Conservation (phyloP, 2,113 vertebrate species). For the Sceloporus undulatus region DNA sequence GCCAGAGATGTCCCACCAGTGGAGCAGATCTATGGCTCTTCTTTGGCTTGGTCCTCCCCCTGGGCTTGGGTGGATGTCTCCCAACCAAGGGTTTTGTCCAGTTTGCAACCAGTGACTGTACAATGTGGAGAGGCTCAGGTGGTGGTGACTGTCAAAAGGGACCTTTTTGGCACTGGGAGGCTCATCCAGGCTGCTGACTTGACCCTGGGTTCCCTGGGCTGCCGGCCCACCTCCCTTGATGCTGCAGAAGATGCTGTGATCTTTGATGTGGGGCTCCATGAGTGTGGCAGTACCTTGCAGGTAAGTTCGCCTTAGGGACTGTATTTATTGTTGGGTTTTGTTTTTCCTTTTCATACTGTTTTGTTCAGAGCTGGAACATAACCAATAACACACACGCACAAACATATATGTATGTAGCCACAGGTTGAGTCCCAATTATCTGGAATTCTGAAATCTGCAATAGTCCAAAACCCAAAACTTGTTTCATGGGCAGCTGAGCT, state of each 20-base stretch:
- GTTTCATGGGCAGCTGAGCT: too few relatives aligned
- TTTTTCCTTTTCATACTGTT: too few relatives aligned
- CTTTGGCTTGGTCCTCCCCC: not conserved
- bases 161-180: slow-evolving; percentile 52
- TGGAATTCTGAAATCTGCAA: too few relatives aligned
- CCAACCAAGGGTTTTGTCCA: slow-evolving; percentile 3
- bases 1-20: not conserved
- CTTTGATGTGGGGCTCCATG: slow-evolving; percentile 52
- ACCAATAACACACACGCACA: too few relatives aligned
- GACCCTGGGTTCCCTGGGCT: slow-evolving; percentile 32
- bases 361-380: too few relatives aligned
- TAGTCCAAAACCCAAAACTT: too few relatives aligned
- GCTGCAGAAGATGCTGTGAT: not conserved
- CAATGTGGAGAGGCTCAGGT: slow-evolving; percentile 59
- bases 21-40: fast-evolving
- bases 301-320: not conserved
- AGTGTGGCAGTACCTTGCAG: slow-evolving; percentile 46
- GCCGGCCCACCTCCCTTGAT: slow-evolving; percentile 16
- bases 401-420: too few relatives aligned
- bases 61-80: slow-evolving; percentile 13
- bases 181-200: slow-evolving; percentile 13
- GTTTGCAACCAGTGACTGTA: not conserved
- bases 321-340: too few relatives aligned
- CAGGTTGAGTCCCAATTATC: too few relatives aligned
- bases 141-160: slow-evolving; percentile 45